phyloP scores from a whole-genome alignment of 2,113 vertebrate genomes.

The Tricholaema leucomelas region DNA sequence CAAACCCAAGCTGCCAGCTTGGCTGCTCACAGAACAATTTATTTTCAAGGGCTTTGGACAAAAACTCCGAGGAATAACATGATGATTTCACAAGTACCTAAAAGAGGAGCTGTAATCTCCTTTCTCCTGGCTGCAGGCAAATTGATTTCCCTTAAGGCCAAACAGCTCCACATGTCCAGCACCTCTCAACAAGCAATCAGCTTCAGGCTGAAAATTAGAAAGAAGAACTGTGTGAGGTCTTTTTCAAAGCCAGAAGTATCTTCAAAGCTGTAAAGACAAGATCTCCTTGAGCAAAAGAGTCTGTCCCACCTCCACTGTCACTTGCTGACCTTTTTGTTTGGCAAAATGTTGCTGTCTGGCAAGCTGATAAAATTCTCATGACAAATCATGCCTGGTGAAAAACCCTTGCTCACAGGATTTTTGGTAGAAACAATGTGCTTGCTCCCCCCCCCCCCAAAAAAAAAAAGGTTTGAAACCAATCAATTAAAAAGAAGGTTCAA shows the following conservation, averaged over 20 bases:
- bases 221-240: not conserved
- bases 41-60: not conserved
- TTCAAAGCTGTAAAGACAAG: not conserved
- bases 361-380: not conserved
- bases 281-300: not conserved
- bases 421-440: not conserved
- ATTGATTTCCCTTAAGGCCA: not conserved
- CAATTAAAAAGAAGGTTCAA: not conserved
- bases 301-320: not conserved
- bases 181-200: not conserved
- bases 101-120: not conserved
- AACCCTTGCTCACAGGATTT: not conserved
- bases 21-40: not conserved
- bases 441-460: fast-evolving
- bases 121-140: not conserved
- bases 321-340: not conserved
- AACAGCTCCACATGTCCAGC: not conserved
- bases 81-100: not conserved
- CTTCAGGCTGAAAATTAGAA: not conserved
- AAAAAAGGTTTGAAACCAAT: not conserved
- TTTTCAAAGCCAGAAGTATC: not conserved
- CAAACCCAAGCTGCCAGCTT: not conserved
- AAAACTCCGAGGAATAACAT: not conserved
- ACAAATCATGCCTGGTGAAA: not conserved
- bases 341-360: not conserved